Evolutionary conservation across 2,113 vertebrate species (phyloP), one percentile per base, ranked within the genome.

Genomic region (Cyanoderma ruficeps): DNA sequence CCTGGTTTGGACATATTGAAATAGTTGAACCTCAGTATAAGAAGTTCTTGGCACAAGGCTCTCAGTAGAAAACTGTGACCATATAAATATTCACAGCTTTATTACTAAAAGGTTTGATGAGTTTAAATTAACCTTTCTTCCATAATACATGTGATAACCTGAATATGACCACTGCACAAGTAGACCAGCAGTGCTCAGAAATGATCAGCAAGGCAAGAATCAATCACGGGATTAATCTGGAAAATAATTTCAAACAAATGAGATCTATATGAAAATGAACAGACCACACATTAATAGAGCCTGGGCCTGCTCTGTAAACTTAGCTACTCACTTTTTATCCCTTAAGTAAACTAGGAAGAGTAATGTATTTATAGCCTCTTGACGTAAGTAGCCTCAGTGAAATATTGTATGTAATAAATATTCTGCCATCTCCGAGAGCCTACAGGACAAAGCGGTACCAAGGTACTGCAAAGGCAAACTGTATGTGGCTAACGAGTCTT

Each of bases 271-370:
- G 94, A 96, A 95, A 95, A 95, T 50, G 94, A 90, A 89, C 93
- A 93, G 94, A 92, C 93, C 93, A 27, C 74, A 57, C 50, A 74
- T 81, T 94, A 94, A 74, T 13, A 71, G 96, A 78, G 68, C 83
- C 61, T 35, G 70, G 89, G 85, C 87, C 86, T 78, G 46, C 60
- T 94, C 85, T 94, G 96, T 92, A 95, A 94, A 95, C 83, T 78
- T 63, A 90, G 95, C 90, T 93, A 92, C 86, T 95, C 88, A 71
- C 90, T 90, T 96, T 87, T 88, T 90, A 96, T 94, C 93, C 96
- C 90, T 90, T 93, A 95, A 94, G 90, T 92, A 96, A 93, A 90
- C 96, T 22, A 35, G 50, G 63, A 79, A 85, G 84, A 75, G 67
- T 41, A 74, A 90, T 44, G 53, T 79, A 87, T 85, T 95, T 93